Evolutionary conservation across 1,140 invertebrate genomes (phyloP).

Genomic region (Calycopis cecrops): DNA sequence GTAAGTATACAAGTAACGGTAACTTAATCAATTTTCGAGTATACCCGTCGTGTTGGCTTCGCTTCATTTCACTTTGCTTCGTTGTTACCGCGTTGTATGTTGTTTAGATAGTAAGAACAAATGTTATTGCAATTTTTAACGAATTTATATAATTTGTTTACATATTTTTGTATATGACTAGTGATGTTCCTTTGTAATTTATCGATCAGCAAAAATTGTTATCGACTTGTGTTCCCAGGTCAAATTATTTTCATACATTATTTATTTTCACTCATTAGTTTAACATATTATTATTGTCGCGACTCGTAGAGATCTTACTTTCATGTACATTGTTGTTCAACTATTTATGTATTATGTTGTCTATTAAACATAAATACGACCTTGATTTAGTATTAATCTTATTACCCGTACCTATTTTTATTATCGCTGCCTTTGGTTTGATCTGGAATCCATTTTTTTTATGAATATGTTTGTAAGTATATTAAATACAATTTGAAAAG

Average conservation of each 20-base stretch:
- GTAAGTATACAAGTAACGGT: no score
- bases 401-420: neutral
- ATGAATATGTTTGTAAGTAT: no score
- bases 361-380: conserved; percentile 7
- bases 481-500: no score
- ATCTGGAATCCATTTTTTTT: no score
- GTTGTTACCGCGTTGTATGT: conserved; percentile 2
- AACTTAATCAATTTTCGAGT: no score
- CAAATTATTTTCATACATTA: conserved; percentile 1
- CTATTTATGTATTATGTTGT: conserved; percentile 6
- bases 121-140: conserved; percentile 7
- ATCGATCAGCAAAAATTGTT: no score
- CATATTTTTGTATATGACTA: neutral
- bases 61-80: neutral
- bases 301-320: neutral
- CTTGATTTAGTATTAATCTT: conserved; percentile 2
- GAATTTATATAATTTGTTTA: conserved; percentile 7
- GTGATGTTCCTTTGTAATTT: conserved; percentile 4
- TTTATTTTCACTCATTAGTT: conserved; percentile 10
- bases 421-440: neutral
- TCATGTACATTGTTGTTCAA: conserved; percentile 7
- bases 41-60: no score
- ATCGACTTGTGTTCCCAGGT: neutral
- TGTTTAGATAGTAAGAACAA: neutral
- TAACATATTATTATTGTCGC: conserved; percentile 2